phyloP scores from a whole-genome alignment of 2,797 vertebrate species.

The Liparis tanakae region DNA sequence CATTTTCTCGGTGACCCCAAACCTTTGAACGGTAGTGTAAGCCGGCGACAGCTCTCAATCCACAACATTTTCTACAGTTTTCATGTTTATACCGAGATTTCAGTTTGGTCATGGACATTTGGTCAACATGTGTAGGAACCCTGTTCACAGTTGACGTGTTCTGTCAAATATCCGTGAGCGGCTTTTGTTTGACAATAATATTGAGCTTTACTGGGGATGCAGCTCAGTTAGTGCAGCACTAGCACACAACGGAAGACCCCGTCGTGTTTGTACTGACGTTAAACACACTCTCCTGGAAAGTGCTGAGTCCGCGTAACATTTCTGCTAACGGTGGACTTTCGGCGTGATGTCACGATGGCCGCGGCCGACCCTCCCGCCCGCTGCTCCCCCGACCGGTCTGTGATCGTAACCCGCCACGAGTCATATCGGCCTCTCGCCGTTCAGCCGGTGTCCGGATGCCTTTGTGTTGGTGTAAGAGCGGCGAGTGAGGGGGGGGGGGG shows the following conservation, averaged over 20 bases:
- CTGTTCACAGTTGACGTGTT: background rate
- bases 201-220: background rate
- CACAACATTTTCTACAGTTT: no score
- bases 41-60: no score
- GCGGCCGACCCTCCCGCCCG: slow-evolving; percentile 35
- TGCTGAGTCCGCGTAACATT: slow-evolving; percentile 57
- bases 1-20: no score
- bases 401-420: slow-evolving; percentile 47
- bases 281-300: slow-evolving; percentile 49
- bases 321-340: slow-evolving; percentile 58
- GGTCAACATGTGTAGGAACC: no score
- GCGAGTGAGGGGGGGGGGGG: slow-evolving; percentile 14
- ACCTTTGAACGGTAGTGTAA: no score
- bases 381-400: slow-evolving; percentile 51
- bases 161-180: background rate
- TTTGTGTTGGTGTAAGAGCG: slow-evolving; percentile 44
- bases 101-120: no score
- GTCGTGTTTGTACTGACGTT: slow-evolving; percentile 44
- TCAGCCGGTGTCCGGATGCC: slow-evolving; percentile 32
- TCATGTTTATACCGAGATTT: no score
- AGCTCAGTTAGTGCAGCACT: slow-evolving; percentile 8
- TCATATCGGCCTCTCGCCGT: slow-evolving; percentile 53
- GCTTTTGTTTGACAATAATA: background rate
- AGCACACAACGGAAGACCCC: slow-evolving; percentile 30
- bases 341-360: slow-evolving; percentile 66